These are phyloP conservation scores for Nasonovia ribisnigri DNA, from an alignment of 2,888 invertebrate species.

Conservation along the genomic window DNA sequence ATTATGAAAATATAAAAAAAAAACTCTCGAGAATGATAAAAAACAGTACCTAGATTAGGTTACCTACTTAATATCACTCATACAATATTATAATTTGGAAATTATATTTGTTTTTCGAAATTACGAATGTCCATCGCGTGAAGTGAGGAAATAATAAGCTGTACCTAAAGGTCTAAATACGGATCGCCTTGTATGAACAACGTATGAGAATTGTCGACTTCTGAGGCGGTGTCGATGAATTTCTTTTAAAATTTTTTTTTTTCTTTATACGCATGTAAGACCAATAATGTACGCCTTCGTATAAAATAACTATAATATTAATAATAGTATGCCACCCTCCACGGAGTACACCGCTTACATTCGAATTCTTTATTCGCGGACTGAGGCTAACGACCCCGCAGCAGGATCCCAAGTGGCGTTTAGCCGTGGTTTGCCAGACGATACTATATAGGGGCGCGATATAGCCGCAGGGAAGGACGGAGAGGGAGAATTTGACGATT, in stretches of 20 bases:
- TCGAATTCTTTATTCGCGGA: background rate
- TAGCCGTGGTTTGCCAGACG: background rate
- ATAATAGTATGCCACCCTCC: background rate
- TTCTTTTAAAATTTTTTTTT: background rate
- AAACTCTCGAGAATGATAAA: background rate
- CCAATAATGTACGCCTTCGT: background rate
- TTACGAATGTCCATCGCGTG: no score
- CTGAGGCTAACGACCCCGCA: constrained; percentile 3
- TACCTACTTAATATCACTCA: background rate
- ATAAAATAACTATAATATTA: background rate
- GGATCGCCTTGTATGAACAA: no score
- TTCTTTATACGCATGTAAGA: background rate
- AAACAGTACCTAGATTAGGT: background rate
- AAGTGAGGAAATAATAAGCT: no score
- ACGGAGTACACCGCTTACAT: background rate
- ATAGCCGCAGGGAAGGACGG: background rate
- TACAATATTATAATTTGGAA: background rate
- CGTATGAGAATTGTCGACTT: no score
- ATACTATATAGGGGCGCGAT: background rate
- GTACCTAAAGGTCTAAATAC: no score
- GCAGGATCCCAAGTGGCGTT: background rate
- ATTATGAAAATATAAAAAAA: background rate
- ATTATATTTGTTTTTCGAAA: background rate
- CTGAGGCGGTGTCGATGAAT: background rate
- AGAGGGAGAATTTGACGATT: background rate